Conservation (phyloP, 2,888 invertebrate genomes). For the Drosophila formosana region DNA sequence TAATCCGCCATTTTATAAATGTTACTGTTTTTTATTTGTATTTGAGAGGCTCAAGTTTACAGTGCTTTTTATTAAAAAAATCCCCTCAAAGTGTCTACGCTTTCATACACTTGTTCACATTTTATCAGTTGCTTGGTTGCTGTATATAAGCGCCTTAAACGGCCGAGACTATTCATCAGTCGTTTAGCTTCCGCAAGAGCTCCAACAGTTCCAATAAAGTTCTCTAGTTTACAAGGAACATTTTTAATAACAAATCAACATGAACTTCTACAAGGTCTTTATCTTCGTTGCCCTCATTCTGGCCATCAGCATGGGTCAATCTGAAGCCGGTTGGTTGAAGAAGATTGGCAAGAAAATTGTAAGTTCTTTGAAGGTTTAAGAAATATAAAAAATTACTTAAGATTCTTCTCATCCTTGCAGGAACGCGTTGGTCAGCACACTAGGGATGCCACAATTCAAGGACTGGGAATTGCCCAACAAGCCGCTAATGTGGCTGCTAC, state of each 20-base stretch:
- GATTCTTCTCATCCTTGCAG: background rate
- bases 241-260: slow-evolving; percentile 14
- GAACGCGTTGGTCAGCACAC: slow-evolving; percentile 75
- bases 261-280: slow-evolving; percentile 68
- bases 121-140: too few relatives aligned
- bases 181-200: slow-evolving; percentile 15
- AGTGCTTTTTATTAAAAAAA: too few relatives aligned
- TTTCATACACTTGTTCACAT: too few relatives aligned
- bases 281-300: slow-evolving; percentile 67
- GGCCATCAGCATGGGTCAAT: slow-evolving; percentile 68
- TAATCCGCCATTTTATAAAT: too few relatives aligned
- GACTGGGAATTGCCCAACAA: slow-evolving; percentile 74
- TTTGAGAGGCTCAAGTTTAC: too few relatives aligned
- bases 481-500: slow-evolving; percentile 80
- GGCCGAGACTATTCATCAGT: slow-evolving; percentile 29
- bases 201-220: slow-evolving; percentile 2
- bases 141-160: slow-evolving; percentile 24
- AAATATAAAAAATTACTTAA: background rate
- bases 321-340: slow-evolving; percentile 79
- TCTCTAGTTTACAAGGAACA: slow-evolving; percentile 4
- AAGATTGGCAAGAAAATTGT: slow-evolving; percentile 79
- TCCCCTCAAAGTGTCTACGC: too few relatives aligned
- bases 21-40: too few relatives aligned
- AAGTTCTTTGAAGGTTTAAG: slow-evolving; percentile 31
- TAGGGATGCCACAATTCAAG: slow-evolving; percentile 72